Conservation (phyloP, 2,888 invertebrate genomes). For the Trimorus sp. region DNA sequence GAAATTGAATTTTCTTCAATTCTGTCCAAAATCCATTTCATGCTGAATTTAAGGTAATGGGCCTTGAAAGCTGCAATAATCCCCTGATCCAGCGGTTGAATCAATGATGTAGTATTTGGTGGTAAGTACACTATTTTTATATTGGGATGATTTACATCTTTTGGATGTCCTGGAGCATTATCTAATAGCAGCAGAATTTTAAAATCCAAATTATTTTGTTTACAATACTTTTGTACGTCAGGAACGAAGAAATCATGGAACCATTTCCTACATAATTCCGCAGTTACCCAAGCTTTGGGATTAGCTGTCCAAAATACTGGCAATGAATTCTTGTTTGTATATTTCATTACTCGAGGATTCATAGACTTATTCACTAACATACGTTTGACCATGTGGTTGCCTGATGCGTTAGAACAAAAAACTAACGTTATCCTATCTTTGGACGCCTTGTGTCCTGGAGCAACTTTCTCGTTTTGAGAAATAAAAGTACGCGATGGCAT, state of each 20-base stretch:
- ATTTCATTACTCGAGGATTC: conserved; percentile 71
- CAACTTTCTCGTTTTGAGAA: not conserved
- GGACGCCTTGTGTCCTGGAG: conserved; percentile 70
- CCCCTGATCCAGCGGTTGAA: conserved; percentile 60
- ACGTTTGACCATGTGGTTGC: conserved; percentile 71
- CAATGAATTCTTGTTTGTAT: conserved; percentile 66
- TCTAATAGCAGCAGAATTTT: conserved; percentile 68
- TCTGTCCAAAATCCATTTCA: conserved; percentile 66
- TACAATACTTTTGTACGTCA: conserved; percentile 63
- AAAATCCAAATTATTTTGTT: conserved; percentile 57
- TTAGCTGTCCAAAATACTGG: conserved; percentile 72
- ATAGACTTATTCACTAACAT: conserved; percentile 70
- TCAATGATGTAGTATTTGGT: conserved; percentile 70
- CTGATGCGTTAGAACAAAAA: conserved; percentile 72
- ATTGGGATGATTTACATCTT: conserved; percentile 67
- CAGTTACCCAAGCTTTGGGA: conserved; percentile 65
- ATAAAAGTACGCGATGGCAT: conserved; percentile 71
- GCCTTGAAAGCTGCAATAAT: conserved; percentile 73
- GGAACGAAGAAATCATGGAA: conserved; percentile 63
- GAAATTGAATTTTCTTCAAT: conserved; percentile 63
- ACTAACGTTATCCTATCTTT: conserved; percentile 68
- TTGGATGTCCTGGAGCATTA: conserved; percentile 68
- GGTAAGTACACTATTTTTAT: conserved; percentile 68
- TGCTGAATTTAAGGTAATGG: conserved; percentile 68
- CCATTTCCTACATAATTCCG: conserved; percentile 12